Evolutionary conservation across 2,797 vertebrate genomes (phyloP), one percentile per base, ranked within the genome.

Genomic region (Moxostoma hubbsi): DNA sequence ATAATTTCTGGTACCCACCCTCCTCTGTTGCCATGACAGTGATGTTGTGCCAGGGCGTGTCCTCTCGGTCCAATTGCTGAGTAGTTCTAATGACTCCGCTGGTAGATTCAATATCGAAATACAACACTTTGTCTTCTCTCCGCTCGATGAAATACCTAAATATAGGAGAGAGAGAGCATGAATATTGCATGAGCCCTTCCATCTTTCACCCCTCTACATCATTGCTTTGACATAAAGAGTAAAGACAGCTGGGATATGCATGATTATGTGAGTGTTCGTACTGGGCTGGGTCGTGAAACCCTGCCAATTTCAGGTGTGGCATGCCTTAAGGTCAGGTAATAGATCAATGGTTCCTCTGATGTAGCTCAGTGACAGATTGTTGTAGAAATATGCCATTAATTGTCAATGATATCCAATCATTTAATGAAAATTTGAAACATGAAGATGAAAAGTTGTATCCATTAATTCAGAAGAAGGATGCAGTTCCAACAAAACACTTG

Each of bases 11-110:
- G 75, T 90, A 93, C 91, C 93, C 95, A 99, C 98, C 97, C 89
- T 94, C 94, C 92, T 99, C 98, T 88, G 96, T 95, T 89, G 97
- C 97, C 90, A 94, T 91, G 85, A 98, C 96, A 71, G 96, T 98
- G 89, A 99, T 96, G 90, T 99, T 99, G 89, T 96, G 95, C 97
- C 96, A 97, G 0, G 95, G 90, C 57, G 88, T 92, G 83, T 96
- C 95, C 79, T 99, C 98, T 79, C 97, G 94, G 92, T 99, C 98
- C 89, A 99, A 93, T 77, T 91, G 87, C 83, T 94, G 95, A 59
- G 93, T 93, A 1, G 97, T 98, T 85, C 93, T 95, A 84, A 99
- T 95, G 10, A 94, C 92, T 58, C 98, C 98, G n/a, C 92, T 96
- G 86, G 90, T 94, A 82, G 94, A 89, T 62, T 99, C 96, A 9